Evolutionary conservation across 2,113 vertebrate species (phyloP).

Genomic region (Chaetodon trifascialis): DNA sequence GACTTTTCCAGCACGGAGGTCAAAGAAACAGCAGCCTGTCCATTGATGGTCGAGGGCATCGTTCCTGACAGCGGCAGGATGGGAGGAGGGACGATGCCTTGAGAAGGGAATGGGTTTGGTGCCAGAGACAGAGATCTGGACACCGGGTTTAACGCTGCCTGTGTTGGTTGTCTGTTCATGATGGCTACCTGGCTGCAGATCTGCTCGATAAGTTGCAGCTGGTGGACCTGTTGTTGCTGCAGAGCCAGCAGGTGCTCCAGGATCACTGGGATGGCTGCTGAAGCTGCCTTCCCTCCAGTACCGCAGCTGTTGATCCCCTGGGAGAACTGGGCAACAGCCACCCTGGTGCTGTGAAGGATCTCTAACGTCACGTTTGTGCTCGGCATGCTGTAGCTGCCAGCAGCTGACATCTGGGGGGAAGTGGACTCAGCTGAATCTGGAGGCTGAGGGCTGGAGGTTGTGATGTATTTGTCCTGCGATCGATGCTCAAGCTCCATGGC

Average conservation of each 20-base stretch:
- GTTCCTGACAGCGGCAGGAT: slow-evolving; percentile 87
- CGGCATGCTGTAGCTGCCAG: slow-evolving; percentile 87
- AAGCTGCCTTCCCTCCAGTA: slow-evolving; percentile 78
- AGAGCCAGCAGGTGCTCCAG: slow-evolving; percentile 95
- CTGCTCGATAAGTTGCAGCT: slow-evolving; percentile 98
- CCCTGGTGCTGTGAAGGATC: slow-evolving; percentile 95
- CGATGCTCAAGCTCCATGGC: slow-evolving; percentile 90
- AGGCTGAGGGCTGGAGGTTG: slow-evolving; percentile 73
- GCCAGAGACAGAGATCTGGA: slow-evolving; percentile 79
- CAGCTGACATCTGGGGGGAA: slow-evolving; percentile 81
- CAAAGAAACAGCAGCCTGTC: slow-evolving; percentile 80
- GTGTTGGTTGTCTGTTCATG: slow-evolving; percentile 90
- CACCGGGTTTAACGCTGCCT: slow-evolving; percentile 83
- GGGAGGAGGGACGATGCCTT: slow-evolving; percentile 82
- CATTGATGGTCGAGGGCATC: slow-evolving; percentile 80
- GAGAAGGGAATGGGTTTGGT: slow-evolving; percentile 85
- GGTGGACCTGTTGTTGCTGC: slow-evolving; percentile 97
- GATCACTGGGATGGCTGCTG: slow-evolving; percentile 93
- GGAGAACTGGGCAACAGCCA: slow-evolving; percentile 97
- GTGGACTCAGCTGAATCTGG: slow-evolving; percentile 76
- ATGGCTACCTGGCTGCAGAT: slow-evolving; percentile 96
- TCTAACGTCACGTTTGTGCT: slow-evolving; percentile 97
- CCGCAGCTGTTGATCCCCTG: slow-evolving; percentile 83
- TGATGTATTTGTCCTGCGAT: slow-evolving; percentile 74
- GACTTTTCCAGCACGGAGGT: slow-evolving; percentile 81